Evolutionary conservation across 2,888 invertebrate species (phyloP), one percentile per base, ranked within the genome.

Genomic region (Perithous albicinctus): DNA sequence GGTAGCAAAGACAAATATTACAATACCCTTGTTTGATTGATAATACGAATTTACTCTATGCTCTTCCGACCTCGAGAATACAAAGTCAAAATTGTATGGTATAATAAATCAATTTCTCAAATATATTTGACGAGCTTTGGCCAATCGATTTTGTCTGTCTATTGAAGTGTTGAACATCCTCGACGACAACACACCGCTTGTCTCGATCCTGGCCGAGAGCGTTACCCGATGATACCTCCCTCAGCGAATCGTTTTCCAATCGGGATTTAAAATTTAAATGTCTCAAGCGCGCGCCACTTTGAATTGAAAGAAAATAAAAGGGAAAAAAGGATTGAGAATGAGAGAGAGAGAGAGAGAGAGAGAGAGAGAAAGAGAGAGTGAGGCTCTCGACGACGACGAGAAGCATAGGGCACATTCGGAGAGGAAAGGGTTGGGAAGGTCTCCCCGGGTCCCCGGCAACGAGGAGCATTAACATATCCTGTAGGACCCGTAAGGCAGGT

Each of bases 401-500:
- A 10, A 64, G 18, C 61, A 43, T 51, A 41, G 43, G 20, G 35
- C 56, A 35, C 43, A n/a, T 10, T 59, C 15, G 38, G 56, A 15
- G 70, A 48, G 48, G 66, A 51, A 83, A 79, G 84, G 86, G 82
- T 84, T 84, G 79, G 73, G 43, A 85, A 79, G 84, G 82, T 83
- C n/a, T n/a, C 80, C 78, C 75, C 51, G 85, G 84, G 84, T 82
- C 79, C 66, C 66, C 84, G 78, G 82, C 82, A 81, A 78, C 84
- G 78, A 82, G 64, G 20, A 46, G 7, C 56, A 91, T 92, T 91
- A 89, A 86, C 92, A 92, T 92, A 91, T 92, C 91, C 90, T 87
- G 91, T 89, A 90, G 85, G 88, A 90, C 92, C 88, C 90, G 91
- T 91, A 90, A 89, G 86, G 90, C 90, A 89, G 88, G 91, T 89